Base-by-base conservation (phyloP, 2,113 vertebrate genomes). In the Bubo blakistoni region DNA sequence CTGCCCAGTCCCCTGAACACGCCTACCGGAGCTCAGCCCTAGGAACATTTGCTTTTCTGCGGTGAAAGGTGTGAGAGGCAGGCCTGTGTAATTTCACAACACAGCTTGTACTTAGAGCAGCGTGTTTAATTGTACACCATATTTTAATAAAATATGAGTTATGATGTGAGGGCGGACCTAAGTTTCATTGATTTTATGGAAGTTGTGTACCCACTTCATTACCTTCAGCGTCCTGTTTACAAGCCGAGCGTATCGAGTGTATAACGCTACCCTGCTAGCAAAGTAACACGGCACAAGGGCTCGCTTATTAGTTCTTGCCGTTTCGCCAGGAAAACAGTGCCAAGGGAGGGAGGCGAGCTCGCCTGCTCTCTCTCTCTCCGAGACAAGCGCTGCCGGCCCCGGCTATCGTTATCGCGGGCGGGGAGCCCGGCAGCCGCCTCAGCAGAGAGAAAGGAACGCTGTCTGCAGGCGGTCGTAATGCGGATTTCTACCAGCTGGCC, bases 51-150 rank as follows among this genome's bases (percentile, higher is more conserved):
- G 12, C 10, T 29, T 7, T 7, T 25, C 1, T 2, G 2, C 0
- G 58, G 7, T 3, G 8, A 44, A n/a, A 30, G 9, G 12, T 10
- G 29, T 0, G 16, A 73, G 5, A 10, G 7, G 10, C 71, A 24
- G 29, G 9, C 54, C 61, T 9, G 24, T 2, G 26, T 6, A 8
- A 44, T 22, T 34, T 38, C 71, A 29, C 36, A 3, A 16, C n/a
- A 11, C 51, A 13, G 16, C 69, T 25, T 5, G 3, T 6, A 19
- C 81, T 42, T 2, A 1, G 9, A 34, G 13, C 55, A 8, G 16
- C 0, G 17, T 7, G 54, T 7, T 65, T 13, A 3, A 22, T 54
- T 13, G 49, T 1, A 8, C 0, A 4, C 16, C 7, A 0, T 3
- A 11, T 29, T 70, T 21, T 1, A 30, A 5, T 8, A 36, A 24